Percentiles rank a stretch among this genome's conserved stretches.
These are phyloP conservation scores for Rhamphomyia laevipes DNA, from an alignment of 2,888 invertebrate species.

Conservation along the genomic window DNA sequence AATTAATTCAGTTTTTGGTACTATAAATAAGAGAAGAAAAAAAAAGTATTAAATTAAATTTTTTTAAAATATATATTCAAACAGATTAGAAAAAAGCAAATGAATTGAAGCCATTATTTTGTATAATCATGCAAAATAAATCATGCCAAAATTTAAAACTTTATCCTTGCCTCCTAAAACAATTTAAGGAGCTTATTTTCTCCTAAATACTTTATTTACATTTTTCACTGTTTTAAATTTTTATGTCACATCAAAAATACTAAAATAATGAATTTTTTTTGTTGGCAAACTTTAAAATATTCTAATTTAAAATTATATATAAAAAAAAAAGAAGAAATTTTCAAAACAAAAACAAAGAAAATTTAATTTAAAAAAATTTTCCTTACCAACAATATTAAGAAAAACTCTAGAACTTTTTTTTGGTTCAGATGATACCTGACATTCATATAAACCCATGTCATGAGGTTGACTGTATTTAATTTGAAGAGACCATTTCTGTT, in stretches of 20 bases:
- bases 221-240: too few relatives aligned
- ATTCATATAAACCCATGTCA: conserved; percentile 84
- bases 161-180: not conserved
- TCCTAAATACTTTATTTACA: too few relatives aligned
- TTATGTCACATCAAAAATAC: not conserved
- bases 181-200: too few relatives aligned
- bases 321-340: not conserved
- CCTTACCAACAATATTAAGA: conserved; percentile 78
- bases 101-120: too few relatives aligned
- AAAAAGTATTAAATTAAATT: too few relatives aligned
- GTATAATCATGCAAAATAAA: not conserved
- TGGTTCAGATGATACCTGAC: conserved; percentile 87
- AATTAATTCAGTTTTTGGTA: conserved; percentile 79
- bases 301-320: too few relatives aligned
- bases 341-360: too few relatives aligned
- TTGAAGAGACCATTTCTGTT: conserved; percentile 78
- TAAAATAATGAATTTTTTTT: not conserved
- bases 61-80: too few relatives aligned
- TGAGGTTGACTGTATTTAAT: conserved; percentile 77
- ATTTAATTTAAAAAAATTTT: too few relatives aligned
- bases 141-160: not conserved
- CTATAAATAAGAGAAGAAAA: conserved; percentile 38
- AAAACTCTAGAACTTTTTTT: conserved; percentile 87
- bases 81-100: too few relatives aligned
- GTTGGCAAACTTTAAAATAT: not conserved